Conservation (phyloP, 2,888 invertebrate species). For the Sycophila texana region DNA sequence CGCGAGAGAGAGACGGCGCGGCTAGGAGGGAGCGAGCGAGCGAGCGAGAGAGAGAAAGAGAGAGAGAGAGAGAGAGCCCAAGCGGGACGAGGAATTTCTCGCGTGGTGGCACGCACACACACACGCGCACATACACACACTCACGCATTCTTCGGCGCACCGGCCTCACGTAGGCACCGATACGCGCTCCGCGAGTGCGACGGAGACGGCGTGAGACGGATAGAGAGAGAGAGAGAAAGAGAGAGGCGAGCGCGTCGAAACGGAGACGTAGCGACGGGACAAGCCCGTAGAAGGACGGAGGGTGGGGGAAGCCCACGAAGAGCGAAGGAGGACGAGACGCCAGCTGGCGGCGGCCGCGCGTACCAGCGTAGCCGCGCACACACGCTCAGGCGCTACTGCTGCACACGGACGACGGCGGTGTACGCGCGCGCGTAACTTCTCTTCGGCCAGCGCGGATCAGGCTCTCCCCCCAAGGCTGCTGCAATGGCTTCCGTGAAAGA, state of each 20-base stretch:
- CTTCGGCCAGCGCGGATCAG: not conserved
- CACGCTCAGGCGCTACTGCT: not conserved
- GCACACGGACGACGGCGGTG: not conserved
- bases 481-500: constrained; percentile 92
- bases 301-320: constrained; percentile 31
- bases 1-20: not conserved
- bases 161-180: constrained; percentile 17
- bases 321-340: not conserved
- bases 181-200: too few species aligned
- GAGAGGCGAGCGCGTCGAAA: too few species aligned
- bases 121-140: not conserved
- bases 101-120: not conserved
- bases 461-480: not conserved
- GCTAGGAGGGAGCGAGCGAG: constrained; percentile 37
- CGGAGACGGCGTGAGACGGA: constrained; percentile 55
- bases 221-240: not conserved
- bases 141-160: constrained; percentile 58
- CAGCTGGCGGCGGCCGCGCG: constrained; percentile 10
- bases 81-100: constrained; percentile 43
- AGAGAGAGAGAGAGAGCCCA: constrained; percentile 3
- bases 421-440: constrained; percentile 1
- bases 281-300: constrained; percentile 14
- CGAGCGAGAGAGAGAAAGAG: constrained; percentile 13
- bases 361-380: not conserved
- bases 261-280: not conserved